Evolutionary conservation across 2,888 invertebrate species (phyloP), one percentile per base, ranked within the genome.

Genomic region (Syrista parreyssii): DNA sequence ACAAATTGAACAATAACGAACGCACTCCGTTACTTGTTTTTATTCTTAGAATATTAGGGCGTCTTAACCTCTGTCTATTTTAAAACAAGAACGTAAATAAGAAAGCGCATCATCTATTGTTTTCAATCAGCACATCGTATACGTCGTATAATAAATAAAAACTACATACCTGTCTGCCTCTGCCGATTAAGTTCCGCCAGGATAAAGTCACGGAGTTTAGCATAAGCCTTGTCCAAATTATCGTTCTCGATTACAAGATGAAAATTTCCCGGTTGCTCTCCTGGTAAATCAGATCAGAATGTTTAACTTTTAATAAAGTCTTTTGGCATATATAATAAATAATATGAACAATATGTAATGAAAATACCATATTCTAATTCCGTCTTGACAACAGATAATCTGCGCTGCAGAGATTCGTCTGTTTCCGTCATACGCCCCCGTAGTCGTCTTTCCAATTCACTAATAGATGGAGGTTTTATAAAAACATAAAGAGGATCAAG

Each of bases 381-480:
- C 78, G 93, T 92, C 84, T 93, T 92, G 0, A 98, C 98, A 68
- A 95, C 94, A 31, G 94, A 93, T 73, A 99, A 92, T 82, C 99
- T 94, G 85, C 95, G 95, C 80, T 93, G 92, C 74, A 99, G 91
- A 77, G 96, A 95, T 76, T 98, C 98, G 84, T 97, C 97, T 2
- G 96, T 96, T 92, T 99, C 99, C 0, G 99, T 98, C 80, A 97
- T 96, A 77, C 99, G 94, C 3, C 92, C 93, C 31, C 95, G 92
- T 77, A 97, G 92, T 68, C 97, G 93, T 77, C 93, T 92, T 89
- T 96, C 97, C 81, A 99, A 92, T 85, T 95, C 95, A 68, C 94
- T 93, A 81, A 98, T 90, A 11, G 95, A 96, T 6, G 98, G 99
- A n/a, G 99, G 98, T 92, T 96, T 96, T 68, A 99, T 94, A 91